Evolutionary conservation across 2,113 vertebrate genomes (phyloP), one percentile per base, ranked within the genome.

Genomic region (Piliocolobus tephrosceles): DNA sequence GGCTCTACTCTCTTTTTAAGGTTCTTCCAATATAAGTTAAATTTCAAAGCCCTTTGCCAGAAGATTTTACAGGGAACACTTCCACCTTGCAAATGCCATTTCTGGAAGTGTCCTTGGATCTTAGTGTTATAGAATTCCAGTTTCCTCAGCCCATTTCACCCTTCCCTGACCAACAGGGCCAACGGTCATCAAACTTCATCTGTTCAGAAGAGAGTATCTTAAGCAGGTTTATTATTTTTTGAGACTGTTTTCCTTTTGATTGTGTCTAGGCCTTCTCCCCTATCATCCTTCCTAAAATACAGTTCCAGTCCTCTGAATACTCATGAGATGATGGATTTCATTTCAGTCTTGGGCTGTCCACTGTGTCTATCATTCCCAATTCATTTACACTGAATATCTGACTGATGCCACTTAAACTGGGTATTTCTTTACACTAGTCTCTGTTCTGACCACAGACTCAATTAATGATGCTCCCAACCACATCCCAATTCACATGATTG

Each of bases 401-500:
- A 95, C 27, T 3, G 2, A 38, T 83, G 27, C 30, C 52, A 79
- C 58, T 89, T 91, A 73, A 86, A 40, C 13, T 83, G 52, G 38
- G 0, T 92, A 75, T 70, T 87, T 94, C 50, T 91, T 94, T 78
- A 68, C 27, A n/a, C 16, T 8, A 83, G 79, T 40, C 38, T 92
- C 79, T 90, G 27, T 78, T 92, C 58, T 40, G 8, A 83, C 18
- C 45, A 90, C 14, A 86, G 25, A 73, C 14, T 95, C 43, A 73
- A 73, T 93, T 86, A 89, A 95, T 75, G 61, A 91, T 57, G 81
- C 5, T 75, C 12, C 13, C n/a, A 80, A 86, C 8, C 38, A 82
- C 30, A 96, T 90, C 45, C 22, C 43, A 72, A 81, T 70, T 97
- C 79, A 95, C n/a, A 76, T 75, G 58, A 58, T 57, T 91, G 22